A percentile compares a stretch with the other conserved stretches of the same genome.
Conservation (phyloP, 1,140 invertebrate genomes). For the Nautilus pompilius region DNA sequence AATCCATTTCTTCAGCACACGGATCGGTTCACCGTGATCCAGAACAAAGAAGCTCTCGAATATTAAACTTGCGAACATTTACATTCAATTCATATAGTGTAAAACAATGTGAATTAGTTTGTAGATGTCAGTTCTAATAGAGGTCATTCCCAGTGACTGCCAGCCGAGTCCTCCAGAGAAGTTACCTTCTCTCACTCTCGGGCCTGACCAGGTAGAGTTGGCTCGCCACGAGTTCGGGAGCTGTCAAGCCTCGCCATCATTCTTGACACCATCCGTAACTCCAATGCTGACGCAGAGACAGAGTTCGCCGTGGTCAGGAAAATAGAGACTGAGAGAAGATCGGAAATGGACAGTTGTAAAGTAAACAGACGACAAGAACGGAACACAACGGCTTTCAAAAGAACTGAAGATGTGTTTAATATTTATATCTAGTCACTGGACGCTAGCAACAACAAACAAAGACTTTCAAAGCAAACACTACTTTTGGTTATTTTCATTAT, state of each 20-base stretch:
- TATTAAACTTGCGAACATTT: not conserved
- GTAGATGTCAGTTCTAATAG: too few relatives aligned
- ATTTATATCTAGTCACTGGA: too few relatives aligned
- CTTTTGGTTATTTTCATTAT: too few relatives aligned
- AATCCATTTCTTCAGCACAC: not conserved
- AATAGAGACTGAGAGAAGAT: not conserved
- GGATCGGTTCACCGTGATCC: not conserved
- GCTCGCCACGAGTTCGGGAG: not conserved
- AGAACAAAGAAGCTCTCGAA: too few relatives aligned
- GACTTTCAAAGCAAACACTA: too few relatives aligned
- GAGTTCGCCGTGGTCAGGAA: not conserved
- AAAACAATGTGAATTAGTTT: too few relatives aligned
- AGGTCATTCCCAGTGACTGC: too few relatives aligned
- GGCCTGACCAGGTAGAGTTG: not conserved
- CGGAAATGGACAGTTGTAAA: not conserved
- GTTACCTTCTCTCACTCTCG: not conserved
- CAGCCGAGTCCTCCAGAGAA: not conserved
- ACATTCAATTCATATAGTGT: not conserved
- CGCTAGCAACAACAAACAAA: too few relatives aligned
- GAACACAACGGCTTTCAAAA: too few relatives aligned
- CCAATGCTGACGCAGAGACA: slow-evolving; percentile 2
- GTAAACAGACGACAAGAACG: too few relatives aligned
- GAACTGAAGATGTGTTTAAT: too few relatives aligned
- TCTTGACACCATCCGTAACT: not conserved
- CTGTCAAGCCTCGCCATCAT: not conserved